These are phyloP conservation scores for Rhinella marina DNA, from an alignment of 2,797 vertebrate species.

Conservation along the genomic window DNA sequence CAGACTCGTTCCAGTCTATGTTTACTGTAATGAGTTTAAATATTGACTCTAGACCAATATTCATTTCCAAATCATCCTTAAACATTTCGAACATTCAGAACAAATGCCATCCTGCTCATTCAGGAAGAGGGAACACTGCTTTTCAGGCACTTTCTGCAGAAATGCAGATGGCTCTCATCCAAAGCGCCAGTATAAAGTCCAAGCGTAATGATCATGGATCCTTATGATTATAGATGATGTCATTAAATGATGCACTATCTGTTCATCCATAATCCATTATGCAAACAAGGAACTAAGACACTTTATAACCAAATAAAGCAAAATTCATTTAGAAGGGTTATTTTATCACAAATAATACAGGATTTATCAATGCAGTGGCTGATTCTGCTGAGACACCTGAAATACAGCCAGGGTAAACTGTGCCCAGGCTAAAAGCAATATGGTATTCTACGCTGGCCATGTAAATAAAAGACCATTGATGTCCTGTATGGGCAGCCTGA, in stretches of 20 bases:
- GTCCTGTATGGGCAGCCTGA: too few species aligned
- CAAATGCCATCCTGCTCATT: not conserved
- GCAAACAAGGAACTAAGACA: not conserved
- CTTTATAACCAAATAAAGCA: too few species aligned
- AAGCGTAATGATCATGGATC: not conserved
- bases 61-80: constrained; percentile 20
- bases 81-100: constrained; percentile 6
- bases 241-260: constrained; percentile 3
- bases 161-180: not conserved
- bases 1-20: constrained; percentile 15
- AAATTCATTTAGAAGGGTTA: not conserved
- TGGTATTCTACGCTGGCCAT: too few species aligned
- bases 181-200: not conserved
- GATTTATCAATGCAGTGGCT: not conserved
- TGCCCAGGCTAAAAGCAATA: too few species aligned
- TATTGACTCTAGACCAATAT: constrained; percentile 21
- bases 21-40: constrained; percentile 40
- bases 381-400: too few species aligned
- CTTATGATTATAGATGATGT: constrained; percentile 15
- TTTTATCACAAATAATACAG: not conserved
- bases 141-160: not conserved
- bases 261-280: constrained; percentile 27
- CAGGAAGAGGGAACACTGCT: not conserved
- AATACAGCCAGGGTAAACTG: too few species aligned
- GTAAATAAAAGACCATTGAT: too few species aligned